phyloP scores from a whole-genome alignment of 2,797 vertebrate species.

The Neostethus bicornis region DNA sequence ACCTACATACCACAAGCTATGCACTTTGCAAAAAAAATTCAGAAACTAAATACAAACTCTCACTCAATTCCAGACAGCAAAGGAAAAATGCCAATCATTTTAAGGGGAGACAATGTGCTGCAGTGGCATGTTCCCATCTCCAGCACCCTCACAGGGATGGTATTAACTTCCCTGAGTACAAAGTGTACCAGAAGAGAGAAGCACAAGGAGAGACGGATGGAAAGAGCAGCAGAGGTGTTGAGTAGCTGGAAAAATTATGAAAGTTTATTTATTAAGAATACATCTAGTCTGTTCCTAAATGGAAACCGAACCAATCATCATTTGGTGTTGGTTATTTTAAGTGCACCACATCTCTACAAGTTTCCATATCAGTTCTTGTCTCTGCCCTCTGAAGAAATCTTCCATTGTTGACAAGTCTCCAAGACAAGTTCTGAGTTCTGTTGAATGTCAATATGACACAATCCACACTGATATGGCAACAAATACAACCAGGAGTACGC shows the following conservation, averaged over 20 bases:
- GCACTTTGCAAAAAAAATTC: slow-evolving; percentile 24
- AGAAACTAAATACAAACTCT: slow-evolving; percentile 33
- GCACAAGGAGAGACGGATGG: slow-evolving; percentile 17
- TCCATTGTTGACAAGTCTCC: slow-evolving; percentile 45
- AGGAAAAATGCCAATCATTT: slow-evolving; percentile 36
- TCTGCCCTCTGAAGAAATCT: slow-evolving; percentile 52
- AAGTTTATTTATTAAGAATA: slow-evolving; percentile 2
- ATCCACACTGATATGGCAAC: slow-evolving; percentile 70
- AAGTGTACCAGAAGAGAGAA: slow-evolving; percentile 48
- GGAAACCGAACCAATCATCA: not conserved
- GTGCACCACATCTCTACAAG: slow-evolving; percentile 1
- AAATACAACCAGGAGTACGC: slow-evolving; percentile 49
- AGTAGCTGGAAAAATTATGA: slow-evolving; percentile 4
- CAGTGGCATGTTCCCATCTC: slow-evolving; percentile 46
- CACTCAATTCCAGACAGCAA: slow-evolving; percentile 37
- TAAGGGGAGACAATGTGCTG: slow-evolving; percentile 44
- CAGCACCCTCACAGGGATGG: slow-evolving; percentile 47
- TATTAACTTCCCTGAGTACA: slow-evolving; percentile 44
- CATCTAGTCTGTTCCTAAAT: not conserved
- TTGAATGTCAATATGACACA: slow-evolving; percentile 71
- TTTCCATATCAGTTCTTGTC: not conserved
- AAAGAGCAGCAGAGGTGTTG: slow-evolving; percentile 7
- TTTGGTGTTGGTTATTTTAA: not conserved
- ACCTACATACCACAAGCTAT: slow-evolving; percentile 11
- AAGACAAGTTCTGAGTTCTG: slow-evolving; percentile 50